Base-by-base conservation (phyloP, 2,113 vertebrate genomes). In the Myxocyprinus asiaticus region DNA sequence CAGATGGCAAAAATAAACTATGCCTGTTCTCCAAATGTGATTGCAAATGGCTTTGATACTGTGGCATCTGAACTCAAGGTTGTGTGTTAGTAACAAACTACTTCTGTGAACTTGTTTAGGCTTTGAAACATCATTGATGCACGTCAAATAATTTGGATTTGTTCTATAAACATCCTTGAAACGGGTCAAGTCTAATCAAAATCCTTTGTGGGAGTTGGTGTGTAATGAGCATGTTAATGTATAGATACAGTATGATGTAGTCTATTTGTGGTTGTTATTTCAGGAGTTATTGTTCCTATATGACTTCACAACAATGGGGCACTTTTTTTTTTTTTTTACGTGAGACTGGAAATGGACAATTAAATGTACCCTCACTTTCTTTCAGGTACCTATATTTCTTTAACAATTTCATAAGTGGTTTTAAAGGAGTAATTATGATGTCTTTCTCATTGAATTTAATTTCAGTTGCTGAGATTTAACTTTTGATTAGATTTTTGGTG, bases 1-100 rank as follows among this genome's bases (percentile, higher is more conserved):
- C 78, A 79, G 68, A 79, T 79, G 78, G 70, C 68, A 79, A 58
- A 63, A 53, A 44, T 33, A 72, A 72, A 22, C 42, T 50, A 14
- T 33, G 14, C 66, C 76, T 33, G 67, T 67, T 67, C n/a, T 67
- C 45, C 70, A 62, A 61, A 15, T 62, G 70, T 47, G 69, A 72
- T 73, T 66, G 53, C 61, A 71, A 73, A 72, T 71, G 50, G 11
- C 50, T 56, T 71, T 79, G 42, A 72, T 44, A 47, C 22, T 22
- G 10, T 47, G 42, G 11, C 33, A 53, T 64, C 61, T 58, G 33
- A 79, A 62, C 58, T 10, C 69, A 43, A 68, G 44, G 65, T 78
- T 59, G 17, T 43, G 22, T 33, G 14, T 59, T 58, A 78, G 59
- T 69, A 15, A 79, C 67, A 55, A 62, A 44, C 67, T 44, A 10